Conservation (phyloP, 1,140 invertebrate species). For the Hydropsyche tenuis region DNA sequence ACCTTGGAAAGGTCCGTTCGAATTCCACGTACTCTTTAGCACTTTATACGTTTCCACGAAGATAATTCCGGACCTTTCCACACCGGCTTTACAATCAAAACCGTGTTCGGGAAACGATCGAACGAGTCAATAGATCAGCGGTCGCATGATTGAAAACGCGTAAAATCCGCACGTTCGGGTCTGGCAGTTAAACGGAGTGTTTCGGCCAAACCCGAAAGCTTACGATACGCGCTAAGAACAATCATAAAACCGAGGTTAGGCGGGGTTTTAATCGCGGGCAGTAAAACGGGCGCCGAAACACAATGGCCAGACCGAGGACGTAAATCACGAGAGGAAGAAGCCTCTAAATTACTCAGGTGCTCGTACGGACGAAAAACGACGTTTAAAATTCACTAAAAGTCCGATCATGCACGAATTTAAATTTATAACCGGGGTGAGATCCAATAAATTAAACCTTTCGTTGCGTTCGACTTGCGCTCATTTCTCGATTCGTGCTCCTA, state of each 20-base stretch:
- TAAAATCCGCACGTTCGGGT: conserved; percentile 6
- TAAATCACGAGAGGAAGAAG: conserved; percentile 25
- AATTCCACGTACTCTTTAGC: no score
- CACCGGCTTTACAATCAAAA: no score
- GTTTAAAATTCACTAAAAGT: no score
- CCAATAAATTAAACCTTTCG: not conserved
- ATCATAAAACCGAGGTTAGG: conserved; percentile 11
- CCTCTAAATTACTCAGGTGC: conserved; percentile 37
- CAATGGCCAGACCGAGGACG: conserved; percentile 24
- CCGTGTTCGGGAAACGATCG: not conserved
- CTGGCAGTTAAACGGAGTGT: not conserved
- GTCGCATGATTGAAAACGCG: conserved; percentile 18
- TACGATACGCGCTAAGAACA: conserved; percentile 3
- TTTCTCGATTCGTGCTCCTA: not conserved
- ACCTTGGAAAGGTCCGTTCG: no score
- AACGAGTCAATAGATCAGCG: conserved; percentile 19
- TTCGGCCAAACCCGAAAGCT: not conserved
- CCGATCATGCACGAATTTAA: no score
- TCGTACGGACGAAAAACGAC: not conserved
- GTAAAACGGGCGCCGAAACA: conserved; percentile 33
- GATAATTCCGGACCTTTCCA: no score
- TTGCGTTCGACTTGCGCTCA: not conserved
- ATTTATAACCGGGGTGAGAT: not conserved
- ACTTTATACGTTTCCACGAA: no score
- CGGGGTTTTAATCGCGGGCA: conserved; percentile 28